Evolutionary conservation across 2,888 invertebrate species (phyloP).

Genomic region (Machimus atricapillus): DNA sequence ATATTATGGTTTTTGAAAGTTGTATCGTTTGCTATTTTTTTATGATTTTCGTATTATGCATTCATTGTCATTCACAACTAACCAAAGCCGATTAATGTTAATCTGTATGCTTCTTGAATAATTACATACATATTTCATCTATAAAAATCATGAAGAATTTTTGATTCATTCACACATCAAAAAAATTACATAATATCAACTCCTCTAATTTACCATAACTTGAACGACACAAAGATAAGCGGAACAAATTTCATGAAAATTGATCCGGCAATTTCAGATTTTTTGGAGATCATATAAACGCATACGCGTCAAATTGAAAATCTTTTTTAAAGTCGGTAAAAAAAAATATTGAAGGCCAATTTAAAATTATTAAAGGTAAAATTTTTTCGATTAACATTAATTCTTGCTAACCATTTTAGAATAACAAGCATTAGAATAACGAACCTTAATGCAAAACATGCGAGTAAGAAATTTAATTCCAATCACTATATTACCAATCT

Average conservation of each 20-base stretch:
- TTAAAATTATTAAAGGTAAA: background rate
- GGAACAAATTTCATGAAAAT: background rate
- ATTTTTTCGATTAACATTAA: background rate
- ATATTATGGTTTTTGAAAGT: background rate
- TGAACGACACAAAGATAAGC: background rate
- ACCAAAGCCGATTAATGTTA: background rate
- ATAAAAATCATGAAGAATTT: too few relatives aligned
- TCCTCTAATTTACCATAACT: background rate
- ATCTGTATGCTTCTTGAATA: background rate
- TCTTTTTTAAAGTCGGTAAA: background rate
- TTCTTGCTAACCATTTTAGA: background rate
- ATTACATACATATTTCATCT: too few relatives aligned
- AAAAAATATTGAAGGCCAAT: background rate
- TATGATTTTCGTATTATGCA: background rate
- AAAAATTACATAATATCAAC: too few relatives aligned
- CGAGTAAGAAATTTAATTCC: background rate
- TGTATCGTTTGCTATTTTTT: background rate
- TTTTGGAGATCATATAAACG: background rate
- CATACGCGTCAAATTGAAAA: background rate
- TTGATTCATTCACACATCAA: too few relatives aligned
- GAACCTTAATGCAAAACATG: background rate
- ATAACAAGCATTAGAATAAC: background rate
- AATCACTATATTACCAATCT: background rate
- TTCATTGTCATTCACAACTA: background rate
- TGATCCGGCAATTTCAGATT: background rate